These are phyloP conservation scores for Narcine bancroftii DNA, from an alignment of 2,113 vertebrate species.

Conservation along the genomic window DNA sequence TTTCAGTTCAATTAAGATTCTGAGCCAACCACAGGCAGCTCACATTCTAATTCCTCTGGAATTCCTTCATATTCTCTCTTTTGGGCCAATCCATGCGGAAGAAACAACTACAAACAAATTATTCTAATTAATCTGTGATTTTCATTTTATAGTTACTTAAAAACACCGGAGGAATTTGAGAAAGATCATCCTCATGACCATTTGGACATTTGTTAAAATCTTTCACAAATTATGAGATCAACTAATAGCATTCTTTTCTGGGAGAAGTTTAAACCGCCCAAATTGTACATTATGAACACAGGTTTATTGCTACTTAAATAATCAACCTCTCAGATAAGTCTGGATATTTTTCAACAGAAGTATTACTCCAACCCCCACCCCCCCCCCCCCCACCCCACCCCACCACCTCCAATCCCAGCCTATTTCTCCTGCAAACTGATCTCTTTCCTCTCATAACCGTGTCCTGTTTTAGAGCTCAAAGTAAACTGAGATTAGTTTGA, in stretches of 20 bases:
- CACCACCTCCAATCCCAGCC: too few relatives aligned
- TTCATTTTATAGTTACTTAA: slow-evolving; percentile 5
- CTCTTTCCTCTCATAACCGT: not conserved
- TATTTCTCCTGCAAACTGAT: not conserved
- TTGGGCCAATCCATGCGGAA: not conserved
- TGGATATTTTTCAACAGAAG: not conserved
- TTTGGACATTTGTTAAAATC: not conserved
- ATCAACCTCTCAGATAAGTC: not conserved
- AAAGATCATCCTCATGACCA: too few relatives aligned
- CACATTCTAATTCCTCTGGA: not conserved
- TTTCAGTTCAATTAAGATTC: not conserved
- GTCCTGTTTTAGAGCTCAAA: not conserved
- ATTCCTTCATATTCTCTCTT: not conserved
- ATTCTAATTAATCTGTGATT: not conserved
- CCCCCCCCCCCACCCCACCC: too few relatives aligned
- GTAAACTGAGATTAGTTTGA: not conserved
- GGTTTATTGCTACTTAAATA: not conserved
- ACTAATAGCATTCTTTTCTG: not conserved
- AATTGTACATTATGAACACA: not conserved
- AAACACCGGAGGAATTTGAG: not conserved
- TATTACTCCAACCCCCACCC: too few relatives aligned
- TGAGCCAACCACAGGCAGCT: not conserved
- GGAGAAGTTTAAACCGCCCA: not conserved
- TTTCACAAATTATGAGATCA: not conserved
- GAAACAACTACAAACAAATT: not conserved